These are phyloP conservation scores for Dipodomys stephensi DNA, from an alignment of 2,113 vertebrate genomes.

Conservation along the genomic window DNA sequence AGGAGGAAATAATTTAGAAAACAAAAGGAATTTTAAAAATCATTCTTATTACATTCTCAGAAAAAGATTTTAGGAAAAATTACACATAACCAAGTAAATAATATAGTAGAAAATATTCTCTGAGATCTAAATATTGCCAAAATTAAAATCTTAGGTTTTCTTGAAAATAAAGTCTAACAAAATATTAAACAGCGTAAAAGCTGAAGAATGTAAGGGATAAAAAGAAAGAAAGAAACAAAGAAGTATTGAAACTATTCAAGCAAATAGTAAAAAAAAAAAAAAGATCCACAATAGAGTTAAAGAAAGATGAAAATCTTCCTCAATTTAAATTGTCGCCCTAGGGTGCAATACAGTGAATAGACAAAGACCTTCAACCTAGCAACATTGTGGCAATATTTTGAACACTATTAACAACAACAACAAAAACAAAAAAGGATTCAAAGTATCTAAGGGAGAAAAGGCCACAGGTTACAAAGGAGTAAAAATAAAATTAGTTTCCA, in stretches of 20 bases:
- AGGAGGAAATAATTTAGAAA: conserved; percentile 22
- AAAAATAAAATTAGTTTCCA: background rate
- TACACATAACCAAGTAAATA: background rate
- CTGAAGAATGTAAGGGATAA: background rate
- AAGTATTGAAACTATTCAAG: background rate
- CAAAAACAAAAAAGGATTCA: background rate
- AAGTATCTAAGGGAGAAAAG: background rate
- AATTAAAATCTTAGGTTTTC: background rate
- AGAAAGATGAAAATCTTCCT: background rate
- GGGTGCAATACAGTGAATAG: background rate
- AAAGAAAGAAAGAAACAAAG: background rate
- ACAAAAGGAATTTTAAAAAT: conserved; percentile 11
- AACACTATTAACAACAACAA: background rate
- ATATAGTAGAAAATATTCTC: background rate
- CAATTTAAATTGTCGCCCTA: background rate
- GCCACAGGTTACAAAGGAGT: background rate
- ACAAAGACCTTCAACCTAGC: background rate
- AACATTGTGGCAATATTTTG: background rate
- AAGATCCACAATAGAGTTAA: background rate
- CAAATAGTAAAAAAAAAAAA: background rate
- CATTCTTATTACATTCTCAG: background rate
- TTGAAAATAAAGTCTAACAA: background rate
- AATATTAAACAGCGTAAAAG: background rate
- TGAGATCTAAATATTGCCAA: conserved; percentile 12
- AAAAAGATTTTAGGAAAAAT: conserved; percentile 28